Evolutionary conservation across 2,888 invertebrate genomes (phyloP).

Genomic region (Stomorhina lunata): DNA sequence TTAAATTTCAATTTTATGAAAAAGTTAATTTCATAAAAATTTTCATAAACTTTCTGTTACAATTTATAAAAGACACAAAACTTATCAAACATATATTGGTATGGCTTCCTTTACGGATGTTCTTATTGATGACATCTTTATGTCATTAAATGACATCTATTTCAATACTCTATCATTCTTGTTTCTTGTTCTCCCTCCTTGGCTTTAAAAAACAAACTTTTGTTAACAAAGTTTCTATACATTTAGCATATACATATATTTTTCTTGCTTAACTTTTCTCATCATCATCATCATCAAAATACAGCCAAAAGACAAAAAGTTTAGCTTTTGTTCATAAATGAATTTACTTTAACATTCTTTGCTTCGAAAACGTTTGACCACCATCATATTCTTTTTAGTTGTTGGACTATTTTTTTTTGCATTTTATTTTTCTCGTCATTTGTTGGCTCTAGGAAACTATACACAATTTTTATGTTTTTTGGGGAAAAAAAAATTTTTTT

Average conservation of each 20-base stretch:
- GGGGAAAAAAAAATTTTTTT: background rate
- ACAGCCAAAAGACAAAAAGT: conserved; percentile 3
- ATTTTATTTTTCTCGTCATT: conserved; percentile 4
- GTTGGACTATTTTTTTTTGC: background rate
- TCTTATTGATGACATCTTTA: conserved; percentile 57
- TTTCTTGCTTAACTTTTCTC: background rate
- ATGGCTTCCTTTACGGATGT: background rate
- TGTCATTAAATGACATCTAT: conserved; percentile 41
- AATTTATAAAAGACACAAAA: background rate
- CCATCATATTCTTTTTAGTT: conserved; percentile 27
- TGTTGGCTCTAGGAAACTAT: conserved; percentile 7
- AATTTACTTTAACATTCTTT: conserved; percentile 48
- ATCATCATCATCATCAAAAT: background rate
- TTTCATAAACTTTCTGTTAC: background rate
- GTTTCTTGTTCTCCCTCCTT: background rate
- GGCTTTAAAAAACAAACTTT: background rate
- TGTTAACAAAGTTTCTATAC: background rate
- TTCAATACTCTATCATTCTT: conserved; percentile 13
- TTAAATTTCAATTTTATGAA: conserved; percentile 31
- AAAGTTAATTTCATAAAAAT: background rate
- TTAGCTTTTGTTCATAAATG: conserved; percentile 46
- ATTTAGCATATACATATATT: background rate
- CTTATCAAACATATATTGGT: conserved; percentile 17
- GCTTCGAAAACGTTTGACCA: conserved; percentile 50
- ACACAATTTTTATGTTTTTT: background rate